A percentile compares a stretch with the other conserved stretches of the same genome.
These are phyloP conservation scores for Osmerus mordax DNA, from an alignment of 2,113 vertebrate genomes.

Conservation along the genomic window DNA sequence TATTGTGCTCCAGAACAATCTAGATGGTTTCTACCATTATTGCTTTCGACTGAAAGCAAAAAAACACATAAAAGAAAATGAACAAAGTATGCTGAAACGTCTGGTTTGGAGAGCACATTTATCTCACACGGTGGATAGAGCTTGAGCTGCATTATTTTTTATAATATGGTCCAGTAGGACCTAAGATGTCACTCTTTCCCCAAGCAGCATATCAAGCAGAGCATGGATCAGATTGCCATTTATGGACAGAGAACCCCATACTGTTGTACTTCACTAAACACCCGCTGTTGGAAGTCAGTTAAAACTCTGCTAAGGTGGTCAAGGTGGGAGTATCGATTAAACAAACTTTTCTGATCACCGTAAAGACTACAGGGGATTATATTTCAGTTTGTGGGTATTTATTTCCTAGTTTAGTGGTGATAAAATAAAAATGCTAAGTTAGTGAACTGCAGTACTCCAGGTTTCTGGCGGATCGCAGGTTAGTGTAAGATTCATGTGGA, in stretches of 20 bases:
- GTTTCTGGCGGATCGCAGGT: background rate
- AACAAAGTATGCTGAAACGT: conserved; percentile 13
- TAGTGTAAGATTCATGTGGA: background rate
- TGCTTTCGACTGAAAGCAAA: background rate
- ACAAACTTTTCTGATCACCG: too few species aligned
- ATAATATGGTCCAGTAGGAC: conserved; percentile 17
- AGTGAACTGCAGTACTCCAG: background rate
- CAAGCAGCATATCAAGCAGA: conserved; percentile 1
- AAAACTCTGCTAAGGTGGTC: background rate
- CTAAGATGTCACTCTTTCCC: conserved; percentile 19
- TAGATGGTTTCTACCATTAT: background rate
- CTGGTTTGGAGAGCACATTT: conserved; percentile 13
- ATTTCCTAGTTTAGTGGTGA: too few species aligned
- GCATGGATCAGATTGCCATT: conserved; percentile 11
- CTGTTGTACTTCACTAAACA: background rate
- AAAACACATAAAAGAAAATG: background rate
- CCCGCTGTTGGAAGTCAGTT: background rate
- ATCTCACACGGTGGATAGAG: conserved; percentile 11
- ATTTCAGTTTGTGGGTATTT: too few species aligned
- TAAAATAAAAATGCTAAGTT: too few species aligned
- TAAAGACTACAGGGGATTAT: too few species aligned
- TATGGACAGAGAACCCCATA: background rate
- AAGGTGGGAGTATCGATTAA: background rate
- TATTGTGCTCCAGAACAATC: conserved; percentile 21
- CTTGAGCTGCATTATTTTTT: conserved; percentile 10